phyloP scores from a whole-genome alignment of 2,888 invertebrate genomes.

The Plebejus argus region DNA sequence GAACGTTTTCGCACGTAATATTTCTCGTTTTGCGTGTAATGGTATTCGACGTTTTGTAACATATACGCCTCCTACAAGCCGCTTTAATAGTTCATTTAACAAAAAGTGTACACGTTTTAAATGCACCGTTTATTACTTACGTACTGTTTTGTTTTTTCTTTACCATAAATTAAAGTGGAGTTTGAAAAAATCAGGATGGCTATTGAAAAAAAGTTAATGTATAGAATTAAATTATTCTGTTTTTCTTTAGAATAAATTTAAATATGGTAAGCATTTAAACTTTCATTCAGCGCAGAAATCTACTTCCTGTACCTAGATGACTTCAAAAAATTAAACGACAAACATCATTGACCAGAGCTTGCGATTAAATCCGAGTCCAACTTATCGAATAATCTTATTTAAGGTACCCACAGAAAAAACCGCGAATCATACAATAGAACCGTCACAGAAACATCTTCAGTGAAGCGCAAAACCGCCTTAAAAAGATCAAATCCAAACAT shows the following conservation, averaged over 20 bases:
- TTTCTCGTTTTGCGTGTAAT: conserved; percentile 36
- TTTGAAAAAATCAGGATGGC: background rate
- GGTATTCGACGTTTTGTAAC: conserved; percentile 24
- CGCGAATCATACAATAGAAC: conserved; percentile 45
- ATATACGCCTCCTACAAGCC: background rate
- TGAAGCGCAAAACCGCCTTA: conserved; percentile 58
- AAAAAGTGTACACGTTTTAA: background rate
- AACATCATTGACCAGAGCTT: background rate
- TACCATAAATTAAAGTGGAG: background rate
- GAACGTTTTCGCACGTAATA: conserved; percentile 42
- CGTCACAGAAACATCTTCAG: conserved; percentile 57
- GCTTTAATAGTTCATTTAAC: conserved; percentile 16
- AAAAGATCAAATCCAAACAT: conserved; percentile 76
- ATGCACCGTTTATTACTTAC: background rate
- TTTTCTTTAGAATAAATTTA: background rate
- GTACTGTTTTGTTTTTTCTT: background rate
- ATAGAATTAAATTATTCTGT: background rate
- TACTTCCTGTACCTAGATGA: no score
- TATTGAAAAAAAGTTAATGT: background rate
- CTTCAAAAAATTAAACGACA: background rate
- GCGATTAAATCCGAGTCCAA: background rate
- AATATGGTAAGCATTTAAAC: background rate
- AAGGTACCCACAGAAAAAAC: conserved; percentile 32
- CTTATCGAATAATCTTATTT: background rate
- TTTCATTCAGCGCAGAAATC: background rate